Conservation (phyloP, 2,888 invertebrate species). For the Microplitis deprimator region DNA sequence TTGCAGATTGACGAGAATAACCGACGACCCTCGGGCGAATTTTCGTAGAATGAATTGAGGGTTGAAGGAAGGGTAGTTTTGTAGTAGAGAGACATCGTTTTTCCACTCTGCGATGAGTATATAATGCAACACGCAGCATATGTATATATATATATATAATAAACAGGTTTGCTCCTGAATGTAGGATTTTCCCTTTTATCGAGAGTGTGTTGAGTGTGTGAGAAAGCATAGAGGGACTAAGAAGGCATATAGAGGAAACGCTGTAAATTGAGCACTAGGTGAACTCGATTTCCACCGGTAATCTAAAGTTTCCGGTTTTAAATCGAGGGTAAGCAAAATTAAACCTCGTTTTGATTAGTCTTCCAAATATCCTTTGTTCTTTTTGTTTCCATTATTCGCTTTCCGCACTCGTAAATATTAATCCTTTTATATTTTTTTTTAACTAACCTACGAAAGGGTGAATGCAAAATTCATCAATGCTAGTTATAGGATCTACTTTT, state of each 20-base stretch:
- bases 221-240: slow-evolving; percentile 58
- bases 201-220: slow-evolving; percentile 10
- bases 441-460: not conserved
- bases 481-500: not conserved
- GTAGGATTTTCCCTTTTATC: slow-evolving; percentile 22
- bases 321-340: slow-evolving; percentile 47
- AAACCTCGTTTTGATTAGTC: slow-evolving; percentile 53
- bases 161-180: not conserved
- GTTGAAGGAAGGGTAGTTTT: slow-evolving; percentile 37
- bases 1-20: slow-evolving; percentile 43
- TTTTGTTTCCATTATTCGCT: slow-evolving; percentile 2
- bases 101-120: slow-evolving; percentile 46
- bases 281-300: slow-evolving; percentile 70
- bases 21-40: slow-evolving; percentile 39
- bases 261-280: slow-evolving; percentile 67
- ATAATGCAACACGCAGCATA: slow-evolving; percentile 26
- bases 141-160: not conserved
- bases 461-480: slow-evolving; percentile 8
- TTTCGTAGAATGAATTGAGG: slow-evolving; percentile 28
- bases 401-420: slow-evolving; percentile 2
- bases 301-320: slow-evolving; percentile 66
- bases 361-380: slow-evolving; percentile 38
- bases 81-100: slow-evolving; percentile 50
- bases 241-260: slow-evolving; percentile 70
- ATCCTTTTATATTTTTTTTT: slow-evolving; percentile 26